Evolutionary conservation across 2,113 vertebrate genomes (phyloP), one percentile per base, ranked within the genome.

Genomic region (Rhegmatorhina hoffmannsi): DNA sequence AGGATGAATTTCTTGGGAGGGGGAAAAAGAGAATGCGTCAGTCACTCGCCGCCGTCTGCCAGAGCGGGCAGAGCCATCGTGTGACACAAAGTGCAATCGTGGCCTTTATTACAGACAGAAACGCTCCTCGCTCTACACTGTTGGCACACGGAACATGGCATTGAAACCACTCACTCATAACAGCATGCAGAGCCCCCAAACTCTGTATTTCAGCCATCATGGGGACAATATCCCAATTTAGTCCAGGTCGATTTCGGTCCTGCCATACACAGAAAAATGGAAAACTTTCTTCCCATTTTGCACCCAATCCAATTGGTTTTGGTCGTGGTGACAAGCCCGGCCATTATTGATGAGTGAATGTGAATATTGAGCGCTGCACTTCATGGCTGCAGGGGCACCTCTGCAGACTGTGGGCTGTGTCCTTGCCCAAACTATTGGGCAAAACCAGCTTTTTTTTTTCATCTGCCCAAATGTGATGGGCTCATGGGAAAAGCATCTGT

Each of bases 111-210:
- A 77, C 67, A 67, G 91, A 93, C 91, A 96, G 95, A 94, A 95
- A 96, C 38, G 91, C 78, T 97, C 96, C 97, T 98, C 94, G 40
- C 96, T 97, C 97, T 98, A 96, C 96, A 97, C 96, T 95, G 96
- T 92, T 95, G 96, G 96, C 97, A 95, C 97, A 98, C 50, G 75
- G 78, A 95, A 95, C 96, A 93, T 68, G 96, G 97, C 91, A 89
- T 46, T 91, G 93, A 91, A 95, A 76, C 75, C 97, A 96, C 96
- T 97, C 98, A 96, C 89, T 90, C 97, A 84, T 92, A 97, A 96
- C 96, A 95, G 95, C 98, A 98, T 98, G 98, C 98, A 97, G 79
- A 96, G 96, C 78, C 78, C 95, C 95, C 89, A 12, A 0, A 34
- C 83, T 83, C 79, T 25, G 43, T 53, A 82, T 83, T 92, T 73